Percentiles rank a stretch among this genome's conserved stretches.
These are phyloP conservation scores for Myiozetetes cayanensis DNA, from an alignment of 2,113 vertebrate genomes.

Conservation along the genomic window DNA sequence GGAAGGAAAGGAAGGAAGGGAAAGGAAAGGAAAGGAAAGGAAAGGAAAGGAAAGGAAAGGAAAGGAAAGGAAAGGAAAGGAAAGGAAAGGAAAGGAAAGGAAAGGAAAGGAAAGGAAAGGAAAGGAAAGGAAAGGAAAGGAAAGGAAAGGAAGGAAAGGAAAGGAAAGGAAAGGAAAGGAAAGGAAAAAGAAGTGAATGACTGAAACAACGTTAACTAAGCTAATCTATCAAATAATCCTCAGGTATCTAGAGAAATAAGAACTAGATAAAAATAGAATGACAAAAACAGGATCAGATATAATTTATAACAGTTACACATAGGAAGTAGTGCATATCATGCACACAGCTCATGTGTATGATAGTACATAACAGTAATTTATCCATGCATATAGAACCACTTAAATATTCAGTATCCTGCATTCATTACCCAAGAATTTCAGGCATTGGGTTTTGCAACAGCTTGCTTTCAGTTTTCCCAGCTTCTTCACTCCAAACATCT, in stretches of 20 bases:
- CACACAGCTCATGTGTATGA: neutral
- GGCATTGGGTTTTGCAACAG: neutral
- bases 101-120: no score
- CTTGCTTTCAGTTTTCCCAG: neutral
- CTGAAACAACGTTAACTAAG: neutral
- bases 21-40: neutral
- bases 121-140: no score
- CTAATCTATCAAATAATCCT: neutral
- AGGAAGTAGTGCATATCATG: neutral
- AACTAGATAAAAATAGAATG: neutral
- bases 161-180: no score
- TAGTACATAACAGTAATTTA: neutral
- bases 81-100: neutral
- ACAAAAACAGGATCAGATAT: neutral
- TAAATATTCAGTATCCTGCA: neutral
- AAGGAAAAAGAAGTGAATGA: neutral
- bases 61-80: neutral
- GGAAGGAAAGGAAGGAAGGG: no score
- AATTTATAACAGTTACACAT: neutral
- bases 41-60: no score
- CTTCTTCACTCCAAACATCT: neutral
- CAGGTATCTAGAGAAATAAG: neutral
- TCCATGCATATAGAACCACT: neutral
- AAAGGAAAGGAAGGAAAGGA: no score
- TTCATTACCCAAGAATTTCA: conserved; percentile 5